These are phyloP conservation scores for Pachyseris speciosa DNA, from an alignment of 64 coral and sea anemone species.

Conservation along the genomic window DNA sequence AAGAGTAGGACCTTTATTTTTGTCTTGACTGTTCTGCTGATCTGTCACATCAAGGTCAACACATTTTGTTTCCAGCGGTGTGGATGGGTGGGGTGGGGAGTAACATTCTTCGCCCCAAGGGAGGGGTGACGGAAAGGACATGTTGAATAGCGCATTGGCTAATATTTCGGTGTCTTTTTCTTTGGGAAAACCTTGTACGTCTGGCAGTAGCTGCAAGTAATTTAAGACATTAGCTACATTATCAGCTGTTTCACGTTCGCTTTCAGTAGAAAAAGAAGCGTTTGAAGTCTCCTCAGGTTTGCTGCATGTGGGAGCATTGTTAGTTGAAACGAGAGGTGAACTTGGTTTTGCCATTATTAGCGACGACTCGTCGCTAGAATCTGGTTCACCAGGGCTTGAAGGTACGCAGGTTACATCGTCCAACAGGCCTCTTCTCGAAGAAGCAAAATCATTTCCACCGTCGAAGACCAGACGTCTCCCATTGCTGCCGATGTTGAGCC, in stretches of 20 bases:
- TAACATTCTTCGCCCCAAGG: background rate
- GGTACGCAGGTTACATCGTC: slow-evolving; percentile 48
- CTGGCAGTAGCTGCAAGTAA: background rate
- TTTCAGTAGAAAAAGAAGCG: background rate
- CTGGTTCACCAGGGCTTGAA: slow-evolving; percentile 35
- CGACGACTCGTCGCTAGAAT: background rate
- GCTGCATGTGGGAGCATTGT: background rate
- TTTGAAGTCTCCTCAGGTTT: background rate
- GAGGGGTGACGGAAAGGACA: slow-evolving; percentile 80
- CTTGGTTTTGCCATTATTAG: background rate
- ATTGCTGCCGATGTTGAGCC: background rate
- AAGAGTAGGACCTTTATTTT: background rate
- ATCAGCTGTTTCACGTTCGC: background rate
- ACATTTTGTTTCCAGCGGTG: slow-evolving; percentile 9
- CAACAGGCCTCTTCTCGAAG: background rate
- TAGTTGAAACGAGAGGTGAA: background rate
- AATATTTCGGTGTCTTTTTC: slow-evolving; percentile 61
- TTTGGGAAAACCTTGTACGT: background rate
- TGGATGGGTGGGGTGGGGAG: slow-evolving; percentile 69
- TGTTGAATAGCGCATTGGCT: slow-evolving; percentile 84
- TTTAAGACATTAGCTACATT: background rate
- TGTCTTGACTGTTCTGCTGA: background rate
- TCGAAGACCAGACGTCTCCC: background rate
- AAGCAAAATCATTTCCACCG: background rate
- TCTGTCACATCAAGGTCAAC: background rate